Evolutionary conservation across 2,888 invertebrate species (phyloP).

Genomic region (Sphaeridia pumilis): DNA sequence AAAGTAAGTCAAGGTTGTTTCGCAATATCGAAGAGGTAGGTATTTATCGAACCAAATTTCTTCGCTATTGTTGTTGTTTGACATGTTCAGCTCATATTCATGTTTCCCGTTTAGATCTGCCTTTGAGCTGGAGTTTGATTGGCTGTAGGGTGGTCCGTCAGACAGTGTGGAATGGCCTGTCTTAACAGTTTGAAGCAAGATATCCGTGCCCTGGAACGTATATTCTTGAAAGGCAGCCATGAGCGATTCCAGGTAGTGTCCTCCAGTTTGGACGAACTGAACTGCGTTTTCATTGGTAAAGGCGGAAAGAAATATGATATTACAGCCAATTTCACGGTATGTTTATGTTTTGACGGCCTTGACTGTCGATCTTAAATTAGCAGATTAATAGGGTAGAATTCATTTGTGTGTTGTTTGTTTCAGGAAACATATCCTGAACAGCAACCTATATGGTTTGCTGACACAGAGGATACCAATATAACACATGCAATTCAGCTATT

Average conservation of each 20-base stretch:
- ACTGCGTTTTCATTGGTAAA: constrained; percentile 93
- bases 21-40: too few species aligned
- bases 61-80: too few species aligned
- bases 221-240: constrained; percentile 83
- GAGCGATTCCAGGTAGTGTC: constrained; percentile 95
- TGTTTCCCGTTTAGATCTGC: too few species aligned
- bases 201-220: constrained; percentile 91
- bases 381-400: too few species aligned
- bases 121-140: too few species aligned
- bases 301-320: constrained; percentile 92
- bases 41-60: too few species aligned
- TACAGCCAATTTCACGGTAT: constrained; percentile 97
- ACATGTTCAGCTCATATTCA: too few species aligned
- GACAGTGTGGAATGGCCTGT: constrained; percentile 99
- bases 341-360: constrained; percentile 29
- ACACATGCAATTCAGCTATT: constrained; percentile 91
- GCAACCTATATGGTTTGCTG: constrained; percentile 98
- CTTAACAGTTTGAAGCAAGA: constrained; percentile 96
- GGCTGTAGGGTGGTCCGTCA: too few species aligned
- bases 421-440: constrained; percentile 97
- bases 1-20: too few species aligned
- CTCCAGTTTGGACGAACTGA: constrained; percentile 97
- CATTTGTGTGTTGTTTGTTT: too few species aligned
- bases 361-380: background rate
- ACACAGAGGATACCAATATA: constrained; percentile 88